Percentiles rank a stretch among this genome's conserved stretches.
These are phyloP conservation scores for Brotula barbata DNA, from an alignment of 2,797 vertebrate species.

Conservation along the genomic window DNA sequence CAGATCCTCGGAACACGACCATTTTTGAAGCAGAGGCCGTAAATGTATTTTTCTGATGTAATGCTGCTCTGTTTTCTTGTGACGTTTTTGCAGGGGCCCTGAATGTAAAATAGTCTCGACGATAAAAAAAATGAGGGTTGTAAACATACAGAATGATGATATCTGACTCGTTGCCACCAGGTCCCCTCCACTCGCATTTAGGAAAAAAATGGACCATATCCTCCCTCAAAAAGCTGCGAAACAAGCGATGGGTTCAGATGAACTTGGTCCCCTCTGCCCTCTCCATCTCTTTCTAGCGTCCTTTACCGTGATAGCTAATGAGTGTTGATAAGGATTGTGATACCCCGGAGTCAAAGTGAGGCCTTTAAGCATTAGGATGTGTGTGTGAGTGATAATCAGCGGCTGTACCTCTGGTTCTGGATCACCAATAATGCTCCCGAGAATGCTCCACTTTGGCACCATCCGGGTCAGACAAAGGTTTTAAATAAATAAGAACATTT, in stretches of 20 bases:
- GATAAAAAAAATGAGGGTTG: conserved; percentile 60
- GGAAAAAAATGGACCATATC: conserved; percentile 41
- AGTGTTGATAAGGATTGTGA: conserved; percentile 28
- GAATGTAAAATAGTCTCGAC: too few species aligned
- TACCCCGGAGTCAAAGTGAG: conserved; percentile 62
- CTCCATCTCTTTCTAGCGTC: conserved; percentile 15
- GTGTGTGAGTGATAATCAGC: conserved; percentile 35
- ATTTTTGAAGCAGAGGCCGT: background rate
- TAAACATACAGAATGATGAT: conserved; percentile 54
- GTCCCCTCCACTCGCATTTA: background rate
- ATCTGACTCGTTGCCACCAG: conserved; percentile 18
- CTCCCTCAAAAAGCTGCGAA: conserved; percentile 37
- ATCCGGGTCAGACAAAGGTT: conserved; percentile 83
- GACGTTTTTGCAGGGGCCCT: too few species aligned
- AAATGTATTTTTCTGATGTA: background rate
- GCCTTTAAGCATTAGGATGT: conserved; percentile 23
- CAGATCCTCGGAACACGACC: conserved; percentile 29
- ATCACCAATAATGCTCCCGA: conserved; percentile 23
- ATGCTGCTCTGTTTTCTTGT: too few species aligned
- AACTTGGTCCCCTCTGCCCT: conserved; percentile 70
- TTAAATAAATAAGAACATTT: conserved; percentile 93
- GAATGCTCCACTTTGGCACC: conserved; percentile 89
- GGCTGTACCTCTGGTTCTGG: conserved; percentile 37
- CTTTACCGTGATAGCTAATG: conserved; percentile 13
- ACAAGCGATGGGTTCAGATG: conserved; percentile 35